Conservation (phyloP, 2,888 invertebrate species). For the Philaethria dido region DNA sequence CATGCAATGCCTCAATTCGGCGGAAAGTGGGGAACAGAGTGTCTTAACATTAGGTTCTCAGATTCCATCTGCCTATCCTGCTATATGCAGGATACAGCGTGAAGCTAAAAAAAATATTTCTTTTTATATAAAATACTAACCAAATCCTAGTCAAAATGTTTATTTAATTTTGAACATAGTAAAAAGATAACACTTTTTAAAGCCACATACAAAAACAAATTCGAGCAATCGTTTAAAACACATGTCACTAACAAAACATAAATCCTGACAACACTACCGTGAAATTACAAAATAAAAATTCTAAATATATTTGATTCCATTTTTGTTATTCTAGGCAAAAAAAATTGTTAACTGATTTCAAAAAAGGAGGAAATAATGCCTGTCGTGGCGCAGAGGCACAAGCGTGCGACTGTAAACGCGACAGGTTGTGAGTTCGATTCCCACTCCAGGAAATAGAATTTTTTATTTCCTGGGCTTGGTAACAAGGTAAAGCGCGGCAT, state of each 20-base stretch:
- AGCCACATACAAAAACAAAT: background rate
- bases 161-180: background rate
- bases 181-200: background rate
- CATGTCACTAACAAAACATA: slow-evolving; percentile 17
- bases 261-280: slow-evolving; percentile 2
- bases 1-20: too few species aligned
- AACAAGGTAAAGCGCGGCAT: too few species aligned
- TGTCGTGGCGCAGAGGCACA: background rate
- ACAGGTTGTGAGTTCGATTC: too few species aligned
- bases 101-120: too few species aligned
- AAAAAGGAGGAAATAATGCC: background rate
- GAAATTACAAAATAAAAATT: slow-evolving; percentile 5
- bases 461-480: too few species aligned
- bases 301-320: background rate
- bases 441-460: too few species aligned
- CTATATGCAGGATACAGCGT: too few species aligned
- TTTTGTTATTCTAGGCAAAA: background rate
- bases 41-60: too few species aligned
- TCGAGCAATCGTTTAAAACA: slow-evolving; percentile 9
- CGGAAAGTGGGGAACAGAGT: too few species aligned
- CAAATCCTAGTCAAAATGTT: background rate
- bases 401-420: background rate
- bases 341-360: too few species aligned
- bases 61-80: too few species aligned
- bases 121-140: background rate